Conservation (phyloP, 2,797 vertebrate species). For the Jordanella pulchra region DNA sequence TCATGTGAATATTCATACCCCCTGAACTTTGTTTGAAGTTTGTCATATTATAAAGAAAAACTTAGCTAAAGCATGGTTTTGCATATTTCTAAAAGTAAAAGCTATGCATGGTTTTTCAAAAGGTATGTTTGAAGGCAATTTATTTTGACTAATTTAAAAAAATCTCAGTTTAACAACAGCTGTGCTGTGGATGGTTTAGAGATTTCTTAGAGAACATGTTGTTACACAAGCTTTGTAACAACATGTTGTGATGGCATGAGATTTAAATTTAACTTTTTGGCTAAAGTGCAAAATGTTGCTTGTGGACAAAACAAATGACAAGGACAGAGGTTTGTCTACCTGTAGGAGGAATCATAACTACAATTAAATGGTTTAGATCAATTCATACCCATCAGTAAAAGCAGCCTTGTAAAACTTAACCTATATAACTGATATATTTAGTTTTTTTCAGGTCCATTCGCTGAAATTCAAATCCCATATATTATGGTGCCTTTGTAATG, state of each 20-base stretch:
- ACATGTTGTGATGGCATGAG: neutral
- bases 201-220: too few relatives aligned
- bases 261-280: neutral
- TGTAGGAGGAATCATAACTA: neutral
- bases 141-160: too few relatives aligned
- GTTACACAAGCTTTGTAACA: neutral
- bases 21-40: neutral
- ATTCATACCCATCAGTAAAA: neutral
- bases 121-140: too few relatives aligned
- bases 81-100: neutral
- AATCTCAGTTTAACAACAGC: too few relatives aligned
- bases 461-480: neutral
- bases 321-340: neutral
- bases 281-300: neutral
- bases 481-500: neutral
- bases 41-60: neutral
- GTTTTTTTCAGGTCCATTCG: constrained; percentile 1
- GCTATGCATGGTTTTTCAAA: neutral
- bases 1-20: neutral
- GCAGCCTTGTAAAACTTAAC: neutral
- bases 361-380: neutral
- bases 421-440: neutral
- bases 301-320: neutral
- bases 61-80: neutral
- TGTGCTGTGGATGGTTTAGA: too few relatives aligned